Base-by-base conservation (phyloP, 1,140 invertebrate species). In the Zaprionus capensis region DNA sequence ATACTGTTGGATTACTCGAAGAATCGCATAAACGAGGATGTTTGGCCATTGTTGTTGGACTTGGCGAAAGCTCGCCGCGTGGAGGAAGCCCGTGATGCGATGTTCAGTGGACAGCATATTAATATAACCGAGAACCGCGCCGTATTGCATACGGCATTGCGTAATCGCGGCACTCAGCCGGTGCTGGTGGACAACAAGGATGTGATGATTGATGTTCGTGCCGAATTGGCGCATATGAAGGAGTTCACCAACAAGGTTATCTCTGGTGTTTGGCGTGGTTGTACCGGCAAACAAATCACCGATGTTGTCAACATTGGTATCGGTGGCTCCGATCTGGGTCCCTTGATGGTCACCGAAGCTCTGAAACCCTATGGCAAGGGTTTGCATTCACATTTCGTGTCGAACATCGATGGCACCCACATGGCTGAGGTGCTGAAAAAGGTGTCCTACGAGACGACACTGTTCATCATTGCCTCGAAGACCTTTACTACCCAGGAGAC, bases 221-320 rank as follows among this genome's bases (percentile, higher is more conserved):
- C 94, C 24, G 99, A 99, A 11, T 93, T 99, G 2, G 93, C 95
- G 4, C 99, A 99, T 88, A 99, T 99, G 97, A 97, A 99, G 93
- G 95, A 96, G 83, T 99, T 99, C 92, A 96, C 95, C 26, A 94
- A 96, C 70, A 94, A 96, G 92, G 96, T 97, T 69, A 94, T 95
- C 26, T 94, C 93, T 78, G 95, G 95, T 14, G 86, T 94, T 34
- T 96, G 95, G 95, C 95, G 94, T 80, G 95, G 95, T 93, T 99
- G 97, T 92, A 98, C 98, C 5, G 98, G 98, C 11, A 98, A 99
- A 93, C 92, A 96, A 67, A 99, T 99, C 56, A 98, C 97, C 69
- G 99, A 99, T 95, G 97, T 99, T 57, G 97, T 99, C 28, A 99
- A 99, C 93, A 99, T 99, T 94, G 99, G 99, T 61, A 99, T 99